Conservation (phyloP, 1,140 invertebrate genomes). For the Ganaspis sp. region DNA sequence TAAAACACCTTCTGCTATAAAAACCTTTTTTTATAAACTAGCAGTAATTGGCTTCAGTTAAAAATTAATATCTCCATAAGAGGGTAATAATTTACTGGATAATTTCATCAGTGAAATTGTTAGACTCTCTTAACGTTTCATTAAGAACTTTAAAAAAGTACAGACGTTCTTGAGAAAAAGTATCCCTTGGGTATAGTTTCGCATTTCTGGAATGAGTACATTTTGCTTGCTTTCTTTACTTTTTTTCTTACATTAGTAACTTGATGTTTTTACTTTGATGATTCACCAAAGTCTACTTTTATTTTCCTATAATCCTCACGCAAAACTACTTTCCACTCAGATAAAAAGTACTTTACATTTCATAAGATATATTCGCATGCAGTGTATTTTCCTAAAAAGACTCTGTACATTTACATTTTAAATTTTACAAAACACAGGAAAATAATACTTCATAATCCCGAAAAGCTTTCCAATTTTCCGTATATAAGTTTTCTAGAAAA, state of each 20-base stretch:
- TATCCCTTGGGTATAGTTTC: neutral
- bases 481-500: too few species aligned
- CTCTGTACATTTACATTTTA: too few species aligned
- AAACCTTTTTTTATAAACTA: neutral
- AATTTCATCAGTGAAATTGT: neutral
- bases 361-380: neutral
- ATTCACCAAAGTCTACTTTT: neutral
- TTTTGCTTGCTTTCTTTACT: neutral
- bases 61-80: neutral
- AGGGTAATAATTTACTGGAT: neutral
- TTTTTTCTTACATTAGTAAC: neutral
- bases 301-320: neutral
- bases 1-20: neutral
- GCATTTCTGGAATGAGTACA: slow-evolving; percentile 1
- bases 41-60: neutral
- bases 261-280: slow-evolving; percentile 7
- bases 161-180: slow-evolving; percentile 17
- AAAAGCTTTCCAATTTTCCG: too few species aligned
- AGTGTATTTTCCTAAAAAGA: too few species aligned
- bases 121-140: neutral
- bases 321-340: neutral
- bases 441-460: too few species aligned
- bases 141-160: neutral
- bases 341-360: too few species aligned
- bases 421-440: too few species aligned